Evolutionary conservation across 1,140 invertebrate species (phyloP).

Genomic region (Drosophila leontia): DNA sequence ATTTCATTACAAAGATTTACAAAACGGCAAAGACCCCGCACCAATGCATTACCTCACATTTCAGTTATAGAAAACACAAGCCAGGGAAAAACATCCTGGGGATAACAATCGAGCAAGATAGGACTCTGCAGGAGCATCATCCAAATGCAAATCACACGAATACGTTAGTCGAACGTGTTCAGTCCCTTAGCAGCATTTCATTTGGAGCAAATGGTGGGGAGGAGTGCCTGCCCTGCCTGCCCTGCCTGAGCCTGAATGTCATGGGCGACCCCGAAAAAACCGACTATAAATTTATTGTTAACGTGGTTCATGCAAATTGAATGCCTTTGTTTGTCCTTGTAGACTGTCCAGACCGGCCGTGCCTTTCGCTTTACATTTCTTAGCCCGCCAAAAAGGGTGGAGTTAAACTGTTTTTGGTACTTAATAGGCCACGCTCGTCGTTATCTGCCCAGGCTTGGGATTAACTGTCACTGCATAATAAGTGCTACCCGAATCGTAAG

Average conservation of each 20-base stretch:
- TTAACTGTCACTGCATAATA: constrained; percentile 36
- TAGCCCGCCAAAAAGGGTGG: constrained; percentile 7
- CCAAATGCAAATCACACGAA: constrained; percentile 67
- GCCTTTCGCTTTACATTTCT: constrained; percentile 35
- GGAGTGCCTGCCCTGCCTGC: constrained; percentile 3
- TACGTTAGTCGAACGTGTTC: constrained; percentile 63
- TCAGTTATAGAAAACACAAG: constrained; percentile 7
- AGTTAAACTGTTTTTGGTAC: constrained; percentile 25
- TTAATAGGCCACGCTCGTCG: constrained; percentile 46
- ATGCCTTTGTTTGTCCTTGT: constrained; percentile 51
- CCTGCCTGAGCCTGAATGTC: constrained; percentile 4
- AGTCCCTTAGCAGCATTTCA: constrained; percentile 36
- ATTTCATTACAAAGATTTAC: too few species aligned
- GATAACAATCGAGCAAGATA: constrained; percentile 62
- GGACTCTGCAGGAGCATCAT: constrained; percentile 29
- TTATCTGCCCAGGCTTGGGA: constrained; percentile 39
- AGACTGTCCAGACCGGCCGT: constrained; percentile 31
- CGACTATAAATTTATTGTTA: constrained; percentile 69
- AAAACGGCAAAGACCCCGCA: background rate
- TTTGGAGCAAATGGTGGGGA: constrained; percentile 15
- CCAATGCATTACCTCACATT: background rate
- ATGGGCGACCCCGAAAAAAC: constrained; percentile 24
- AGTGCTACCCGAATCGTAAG: constrained; percentile 24
- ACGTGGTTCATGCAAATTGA: constrained; percentile 66
- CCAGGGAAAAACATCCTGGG: constrained; percentile 14